Conservation (phyloP, 2,797 vertebrate species). For the Poeciliopsis infans region DNA sequence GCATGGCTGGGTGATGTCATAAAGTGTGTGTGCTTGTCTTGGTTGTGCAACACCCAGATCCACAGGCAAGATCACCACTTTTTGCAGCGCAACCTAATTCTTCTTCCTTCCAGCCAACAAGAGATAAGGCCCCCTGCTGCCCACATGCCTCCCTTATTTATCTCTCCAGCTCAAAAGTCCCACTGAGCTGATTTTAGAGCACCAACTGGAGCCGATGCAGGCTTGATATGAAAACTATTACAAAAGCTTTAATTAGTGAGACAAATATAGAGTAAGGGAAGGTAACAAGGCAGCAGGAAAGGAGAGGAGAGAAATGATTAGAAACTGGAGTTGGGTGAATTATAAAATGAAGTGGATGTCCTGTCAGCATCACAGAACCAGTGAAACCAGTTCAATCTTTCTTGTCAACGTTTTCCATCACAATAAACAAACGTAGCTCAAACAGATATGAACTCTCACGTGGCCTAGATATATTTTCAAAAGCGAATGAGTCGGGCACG, state of each 20-base stretch:
- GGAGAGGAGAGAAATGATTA: constrained; percentile 12
- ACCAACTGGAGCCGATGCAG: neutral
- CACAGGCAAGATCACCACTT: constrained; percentile 62
- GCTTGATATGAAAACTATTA: neutral
- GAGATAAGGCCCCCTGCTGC: constrained; percentile 62
- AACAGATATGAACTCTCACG: constrained; percentile 11
- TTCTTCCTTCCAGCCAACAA: constrained; percentile 30
- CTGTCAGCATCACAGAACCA: constrained; percentile 66
- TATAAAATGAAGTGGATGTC: constrained; percentile 39
- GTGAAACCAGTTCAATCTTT: constrained; percentile 61
- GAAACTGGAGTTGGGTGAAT: constrained; percentile 15
- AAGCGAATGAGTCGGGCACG: constrained; percentile 12
- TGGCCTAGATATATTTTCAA: neutral
- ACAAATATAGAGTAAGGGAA: neutral
- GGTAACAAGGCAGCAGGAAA: neutral
- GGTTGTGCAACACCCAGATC: constrained; percentile 57
- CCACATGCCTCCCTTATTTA: constrained; percentile 53
- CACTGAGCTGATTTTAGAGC: constrained; percentile 1
- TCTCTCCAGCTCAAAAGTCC: constrained; percentile 40
- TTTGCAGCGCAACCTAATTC: constrained; percentile 64
- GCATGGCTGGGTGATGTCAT: neutral
- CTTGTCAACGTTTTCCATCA: constrained; percentile 60
- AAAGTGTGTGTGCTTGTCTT: constrained; percentile 25
- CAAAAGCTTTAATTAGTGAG: neutral
- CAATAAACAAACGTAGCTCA: constrained; percentile 48